Evolutionary conservation across 2,113 vertebrate genomes (phyloP), one percentile per base, ranked within the genome.

Genomic region (Notiomystis cincta): DNA sequence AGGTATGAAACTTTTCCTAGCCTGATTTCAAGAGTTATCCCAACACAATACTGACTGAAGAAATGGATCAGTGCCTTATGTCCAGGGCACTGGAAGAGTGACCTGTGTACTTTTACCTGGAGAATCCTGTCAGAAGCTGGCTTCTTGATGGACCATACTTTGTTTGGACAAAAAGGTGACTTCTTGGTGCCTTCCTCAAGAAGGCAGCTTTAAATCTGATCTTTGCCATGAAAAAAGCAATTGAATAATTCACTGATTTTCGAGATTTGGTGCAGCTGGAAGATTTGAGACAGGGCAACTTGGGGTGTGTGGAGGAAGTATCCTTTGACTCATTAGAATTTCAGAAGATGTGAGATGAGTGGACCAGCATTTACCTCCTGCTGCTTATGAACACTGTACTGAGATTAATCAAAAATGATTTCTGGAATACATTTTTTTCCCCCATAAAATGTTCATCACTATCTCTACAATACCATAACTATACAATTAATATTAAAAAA

Each of bases 201-300:
- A 44, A 22, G 18, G 21, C 0, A 0, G 21, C 7, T 81, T 75
- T 83, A 25, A 11, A 78, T 54, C 9, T 31, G 17, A 21, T 24
- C n/a, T 70, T 83, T 78, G 56, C 8, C 38, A 53, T 48, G 50
- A 47, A 78, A 90, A 67, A 84, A 33, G 7, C 16, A 72, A 71
- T 0, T 24, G 25, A 67, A 48, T 60, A 76, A 80, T 48, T 38
- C 38, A 23, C 15, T 38, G 37, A 58, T 71, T 54, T 80, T 87
- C 38, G 70, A 65, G 53, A 70, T 35, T 28, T 64, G 67, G 13
- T 69, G 58, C 24, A 81, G 30, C 13, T 42, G 53, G 17, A 30
- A 45, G 44, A 70, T 31, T 66, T 3, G 2, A 27, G n/a, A 45
- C 6, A n/a, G 27, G 8, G 42, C 1, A 0, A 51, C 42, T 23